These are phyloP conservation scores for Uropetala carovei DNA, from an alignment of 2,888 invertebrate genomes.

Conservation along the genomic window DNA sequence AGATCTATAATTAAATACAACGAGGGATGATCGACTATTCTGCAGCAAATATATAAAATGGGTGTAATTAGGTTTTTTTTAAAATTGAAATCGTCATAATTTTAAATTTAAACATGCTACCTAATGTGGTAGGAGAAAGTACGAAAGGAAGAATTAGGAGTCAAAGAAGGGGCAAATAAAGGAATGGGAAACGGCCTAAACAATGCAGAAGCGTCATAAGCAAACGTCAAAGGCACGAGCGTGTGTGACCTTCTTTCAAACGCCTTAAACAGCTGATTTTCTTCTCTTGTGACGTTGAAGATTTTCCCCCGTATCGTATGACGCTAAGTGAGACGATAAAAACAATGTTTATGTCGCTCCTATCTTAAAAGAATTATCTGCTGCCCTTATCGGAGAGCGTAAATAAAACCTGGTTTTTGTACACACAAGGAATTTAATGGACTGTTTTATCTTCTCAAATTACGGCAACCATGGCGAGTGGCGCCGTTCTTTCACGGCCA, in stretches of 20 bases:
- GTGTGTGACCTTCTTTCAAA: neutral
- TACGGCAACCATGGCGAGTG: neutral
- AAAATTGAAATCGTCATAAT: too few species aligned
- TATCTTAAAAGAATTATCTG: conserved; percentile 24
- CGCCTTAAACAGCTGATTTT: conserved; percentile 3
- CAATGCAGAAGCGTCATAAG: too few species aligned
- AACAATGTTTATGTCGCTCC: conserved; percentile 18
- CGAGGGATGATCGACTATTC: too few species aligned
- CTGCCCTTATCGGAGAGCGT: conserved; percentile 4
- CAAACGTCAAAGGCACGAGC: too few species aligned
- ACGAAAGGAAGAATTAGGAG: too few species aligned
- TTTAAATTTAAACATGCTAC: too few species aligned
- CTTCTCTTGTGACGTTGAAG: neutral
- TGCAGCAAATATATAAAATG: too few species aligned
- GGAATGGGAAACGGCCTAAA: too few species aligned
- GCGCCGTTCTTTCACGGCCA: neutral
- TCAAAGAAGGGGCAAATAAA: too few species aligned
- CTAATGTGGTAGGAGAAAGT: too few species aligned
- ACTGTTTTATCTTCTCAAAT: conserved; percentile 13
- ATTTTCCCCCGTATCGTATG: neutral
- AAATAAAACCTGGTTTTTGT: conserved; percentile 13
- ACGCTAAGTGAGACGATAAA: conserved; percentile 26
- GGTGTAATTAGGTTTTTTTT: too few species aligned
- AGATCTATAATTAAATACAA: too few species aligned
- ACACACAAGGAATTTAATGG: conserved; percentile 8